Evolutionary conservation across 2,888 invertebrate genomes (phyloP), one percentile per base, ranked within the genome.

Genomic region (Tupiocoris notatus): DNA sequence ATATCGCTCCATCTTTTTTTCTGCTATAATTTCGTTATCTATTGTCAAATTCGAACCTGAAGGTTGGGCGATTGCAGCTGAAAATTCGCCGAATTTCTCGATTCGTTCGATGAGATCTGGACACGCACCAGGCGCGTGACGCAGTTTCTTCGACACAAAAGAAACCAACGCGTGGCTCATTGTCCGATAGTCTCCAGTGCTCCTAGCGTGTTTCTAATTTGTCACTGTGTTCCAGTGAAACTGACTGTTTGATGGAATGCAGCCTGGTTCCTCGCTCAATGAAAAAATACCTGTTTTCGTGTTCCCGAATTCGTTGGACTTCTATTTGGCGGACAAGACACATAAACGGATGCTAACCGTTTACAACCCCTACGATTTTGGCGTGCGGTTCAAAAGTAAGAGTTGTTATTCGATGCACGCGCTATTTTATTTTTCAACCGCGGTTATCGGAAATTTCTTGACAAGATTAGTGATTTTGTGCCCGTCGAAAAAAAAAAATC

Each of bases 311-410:
- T 87, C 88, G 54, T 85, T 94, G 79, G 90, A 89, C 79, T 94
- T 94, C 84, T 92, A 89, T 84, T 84, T 92, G 80, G 90, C 89
- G 81, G 91, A 93, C 80, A 88, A 89, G 70, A 90, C 92, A 2
- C 91, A 93, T 83, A 93, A 92, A 83, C 93, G 93, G 84, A 86
- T 93, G 68, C 83, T 95, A 78, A 93, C 93, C 54, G 86, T 95
- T 54, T 93, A 93, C 83, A 95, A 94, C 86, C 94, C 94, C 0
- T 94, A 93, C 84, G 93, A 94, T 80, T 91, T 92, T 84, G 87
- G 90, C 77, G 88, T 94, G 54, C 89, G 89, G 84, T 94, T 92
- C 84, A 91, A 90, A 91, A 92, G 94, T 93, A 86, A 81, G n/a
- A n/a, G n/a, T n/a, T n/a, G n/a, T n/a, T n/a, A n/a, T n/a, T n/a